phyloP scores from a whole-genome alignment of 2,888 invertebrate genomes.

The Zeuzera pyrina region DNA sequence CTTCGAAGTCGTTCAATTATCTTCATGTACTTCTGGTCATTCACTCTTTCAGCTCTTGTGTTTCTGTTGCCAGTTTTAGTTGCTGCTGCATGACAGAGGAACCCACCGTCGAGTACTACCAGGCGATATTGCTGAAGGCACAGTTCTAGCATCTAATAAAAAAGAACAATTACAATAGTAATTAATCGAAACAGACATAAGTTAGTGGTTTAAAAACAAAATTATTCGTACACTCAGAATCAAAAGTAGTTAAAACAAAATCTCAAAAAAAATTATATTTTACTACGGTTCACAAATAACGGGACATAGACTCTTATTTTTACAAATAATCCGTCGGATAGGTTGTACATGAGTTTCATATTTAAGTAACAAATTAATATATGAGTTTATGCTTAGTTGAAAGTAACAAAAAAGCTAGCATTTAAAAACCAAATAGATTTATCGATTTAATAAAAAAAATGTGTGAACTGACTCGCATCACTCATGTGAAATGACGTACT shows the following conservation, averaged over 20 bases:
- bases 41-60: constrained; percentile 35
- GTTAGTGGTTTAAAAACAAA: not conserved
- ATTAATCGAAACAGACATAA: not conserved
- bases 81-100: constrained; percentile 77
- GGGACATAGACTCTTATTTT: too few relatives aligned
- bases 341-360: too few relatives aligned
- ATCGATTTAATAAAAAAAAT: too few relatives aligned
- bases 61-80: constrained; percentile 36
- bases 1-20: constrained; percentile 57
- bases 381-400: too few relatives aligned
- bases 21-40: constrained; percentile 59
- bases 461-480: too few relatives aligned
- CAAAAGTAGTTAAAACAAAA: not conserved
- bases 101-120: constrained; percentile 81
- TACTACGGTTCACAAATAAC: too few relatives aligned
- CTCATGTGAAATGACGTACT: too few relatives aligned
- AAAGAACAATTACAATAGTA: constrained; percentile 9
- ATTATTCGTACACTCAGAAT: not conserved
- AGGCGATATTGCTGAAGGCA: constrained; percentile 81
- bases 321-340: too few relatives aligned
- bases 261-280: too few relatives aligned
- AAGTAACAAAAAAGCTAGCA: too few relatives aligned
- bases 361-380: too few relatives aligned
- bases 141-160: constrained; percentile 80
- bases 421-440: too few relatives aligned